Conservation (phyloP, 2,888 invertebrate species). For the Yponomeuta sedellus region DNA sequence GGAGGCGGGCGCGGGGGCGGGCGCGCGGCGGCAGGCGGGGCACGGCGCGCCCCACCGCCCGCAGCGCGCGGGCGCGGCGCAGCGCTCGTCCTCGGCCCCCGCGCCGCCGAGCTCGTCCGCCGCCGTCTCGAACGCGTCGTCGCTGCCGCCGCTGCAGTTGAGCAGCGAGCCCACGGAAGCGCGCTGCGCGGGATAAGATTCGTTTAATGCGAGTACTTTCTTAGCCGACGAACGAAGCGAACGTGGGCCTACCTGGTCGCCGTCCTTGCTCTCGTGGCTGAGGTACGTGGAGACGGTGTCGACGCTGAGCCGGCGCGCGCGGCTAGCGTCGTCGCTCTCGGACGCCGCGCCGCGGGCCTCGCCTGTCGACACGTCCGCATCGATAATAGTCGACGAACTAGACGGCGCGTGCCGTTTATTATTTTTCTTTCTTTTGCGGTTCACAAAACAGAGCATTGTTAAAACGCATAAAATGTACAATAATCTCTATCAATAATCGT, state of each 20-base stretch:
- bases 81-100: constrained; percentile 55
- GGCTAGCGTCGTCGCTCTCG: constrained; percentile 81
- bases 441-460: too few relatives aligned
- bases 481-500: too few relatives aligned
- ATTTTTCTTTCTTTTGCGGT: too few relatives aligned
- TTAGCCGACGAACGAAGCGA: too few relatives aligned
- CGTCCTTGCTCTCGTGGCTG: constrained; percentile 87
- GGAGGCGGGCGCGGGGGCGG: constrained; percentile 62
- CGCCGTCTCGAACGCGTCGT: constrained; percentile 82
- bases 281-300: constrained; percentile 93
- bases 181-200: constrained; percentile 32
- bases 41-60: constrained; percentile 81
- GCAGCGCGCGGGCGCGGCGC: constrained; percentile 82
- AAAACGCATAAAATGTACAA: too few relatives aligned
- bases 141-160: constrained; percentile 83
- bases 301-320: constrained; percentile 87
- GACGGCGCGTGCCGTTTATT: too few relatives aligned
- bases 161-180: constrained; percentile 80
- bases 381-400: not conserved
- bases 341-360: constrained; percentile 53
- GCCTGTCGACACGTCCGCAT: constrained; percentile 18
- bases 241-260: constrained; percentile 51
- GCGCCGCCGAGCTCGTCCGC: constrained; percentile 78
- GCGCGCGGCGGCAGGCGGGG: constrained; percentile 83
- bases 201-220: too few relatives aligned